Evolutionary conservation across 2,797 vertebrate genomes (phyloP), one percentile per base, ranked within the genome.

Genomic region (Hoplostethus mediterraneus): DNA sequence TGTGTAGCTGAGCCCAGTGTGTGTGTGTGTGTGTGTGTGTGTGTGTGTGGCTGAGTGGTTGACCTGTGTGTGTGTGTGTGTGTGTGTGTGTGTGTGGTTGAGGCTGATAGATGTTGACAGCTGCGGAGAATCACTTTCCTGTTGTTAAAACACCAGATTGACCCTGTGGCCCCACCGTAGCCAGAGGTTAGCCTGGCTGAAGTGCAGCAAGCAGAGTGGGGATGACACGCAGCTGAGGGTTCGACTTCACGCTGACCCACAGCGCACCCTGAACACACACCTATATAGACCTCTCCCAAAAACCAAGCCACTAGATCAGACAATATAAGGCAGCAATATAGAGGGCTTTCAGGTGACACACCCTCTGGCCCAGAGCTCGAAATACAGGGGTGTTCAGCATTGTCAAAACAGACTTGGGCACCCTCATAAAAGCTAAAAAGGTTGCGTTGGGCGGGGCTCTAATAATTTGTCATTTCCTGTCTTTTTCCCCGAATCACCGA

Each of bases 91-190:
- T 53, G 56, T 40, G 74, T 89, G 88, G 86, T 88, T 93, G 91
- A 93, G 78, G 81, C 81, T 96, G 96, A 96, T 96, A 93, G 90
- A 90, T 94, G 95, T 94, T 94, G 90, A 96, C 95, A 96, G 93
- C 91, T 91, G 87, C 86, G 94, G 93, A 95, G 92, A 95, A 95
- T 95, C 92, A 94, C 94, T 95, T 95, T 95, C 93, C 94, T 94
- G 91, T 93, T 91, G 93, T 92, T 93, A 94, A 95, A 92, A 90
- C 91, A 93, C 74, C 91, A 93, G 90, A 94, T 94, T 93, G 92
- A 91, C 90, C 93, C 89, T 83, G 83, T 86, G 91, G 94, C 93
- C 93, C 88, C 93, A 85, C 65, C 36, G 48, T 64, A 84, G 63
- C 69, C 80, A 78, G 79, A 88, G 80, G 89, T 91, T 79, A 87